Conservation (phyloP, 2,888 invertebrate species). For the Sarcophaga variegata region DNA sequence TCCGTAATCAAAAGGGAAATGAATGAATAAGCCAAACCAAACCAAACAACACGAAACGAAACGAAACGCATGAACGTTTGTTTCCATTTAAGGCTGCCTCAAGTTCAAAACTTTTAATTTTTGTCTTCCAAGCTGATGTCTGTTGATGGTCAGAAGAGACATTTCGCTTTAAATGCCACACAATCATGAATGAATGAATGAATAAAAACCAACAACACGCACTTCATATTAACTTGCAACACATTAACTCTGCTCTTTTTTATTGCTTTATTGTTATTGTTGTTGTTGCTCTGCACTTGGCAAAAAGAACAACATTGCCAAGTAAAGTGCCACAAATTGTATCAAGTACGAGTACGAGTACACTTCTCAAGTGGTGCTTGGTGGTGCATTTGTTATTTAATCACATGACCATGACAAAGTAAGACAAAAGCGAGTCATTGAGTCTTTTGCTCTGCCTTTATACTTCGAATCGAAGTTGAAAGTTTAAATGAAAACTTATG, state of each 20-base stretch:
- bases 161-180: constrained; percentile 40
- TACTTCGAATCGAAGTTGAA: neutral
- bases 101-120: constrained; percentile 66
- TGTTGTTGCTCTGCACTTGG: no score
- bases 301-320: neutral
- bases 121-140: neutral
- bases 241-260: neutral
- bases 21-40: constrained; percentile 50
- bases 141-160: constrained; percentile 38
- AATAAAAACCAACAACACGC: constrained; percentile 11
- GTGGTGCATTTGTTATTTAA: constrained; percentile 72
- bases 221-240: constrained; percentile 63
- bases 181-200: neutral
- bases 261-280: constrained; percentile 25
- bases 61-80: constrained; percentile 36
- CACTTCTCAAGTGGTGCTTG: constrained; percentile 26
- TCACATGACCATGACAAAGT: constrained; percentile 80
- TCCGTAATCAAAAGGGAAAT: constrained; percentile 60
- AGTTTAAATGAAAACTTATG: neutral
- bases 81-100: constrained; percentile 52
- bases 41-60: constrained; percentile 27
- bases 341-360: constrained; percentile 24
- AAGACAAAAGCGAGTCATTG: neutral
- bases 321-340: constrained; percentile 42
- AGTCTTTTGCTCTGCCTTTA: neutral